Conservation (phyloP, 1,140 invertebrate genomes). For the Papilio polytes region DNA sequence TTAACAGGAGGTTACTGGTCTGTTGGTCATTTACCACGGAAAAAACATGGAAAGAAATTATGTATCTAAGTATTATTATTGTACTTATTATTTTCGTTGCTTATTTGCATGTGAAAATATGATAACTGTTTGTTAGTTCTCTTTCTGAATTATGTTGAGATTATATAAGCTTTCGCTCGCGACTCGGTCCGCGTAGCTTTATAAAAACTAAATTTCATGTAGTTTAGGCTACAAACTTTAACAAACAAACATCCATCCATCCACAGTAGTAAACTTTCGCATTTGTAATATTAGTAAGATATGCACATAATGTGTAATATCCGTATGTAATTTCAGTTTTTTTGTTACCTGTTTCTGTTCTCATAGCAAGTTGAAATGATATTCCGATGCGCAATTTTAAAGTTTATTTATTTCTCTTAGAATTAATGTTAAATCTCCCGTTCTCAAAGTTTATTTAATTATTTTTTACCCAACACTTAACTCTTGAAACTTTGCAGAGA, state of each 20-base stretch:
- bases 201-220: too few relatives aligned
- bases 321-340: background rate
- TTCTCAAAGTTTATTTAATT: background rate
- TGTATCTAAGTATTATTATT: too few relatives aligned
- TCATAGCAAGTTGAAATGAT: background rate
- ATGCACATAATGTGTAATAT: background rate
- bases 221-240: too few relatives aligned
- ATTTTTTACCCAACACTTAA: background rate
- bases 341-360: background rate
- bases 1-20: background rate
- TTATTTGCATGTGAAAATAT: too few relatives aligned
- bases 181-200: too few relatives aligned
- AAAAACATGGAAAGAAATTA: background rate
- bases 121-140: too few relatives aligned
- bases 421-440: background rate
- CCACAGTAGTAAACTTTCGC: too few relatives aligned
- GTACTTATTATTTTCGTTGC: too few relatives aligned
- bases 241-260: too few relatives aligned
- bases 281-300: background rate
- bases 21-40: background rate
- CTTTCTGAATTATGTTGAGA: too few relatives aligned
- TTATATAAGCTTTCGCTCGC: too few relatives aligned
- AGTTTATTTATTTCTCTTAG: background rate
- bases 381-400: background rate
- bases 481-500: slow-evolving; percentile 21